Evolutionary conservation across 2,888 invertebrate species (phyloP).

Genomic region (Caenorhabditis japonica): DNA sequence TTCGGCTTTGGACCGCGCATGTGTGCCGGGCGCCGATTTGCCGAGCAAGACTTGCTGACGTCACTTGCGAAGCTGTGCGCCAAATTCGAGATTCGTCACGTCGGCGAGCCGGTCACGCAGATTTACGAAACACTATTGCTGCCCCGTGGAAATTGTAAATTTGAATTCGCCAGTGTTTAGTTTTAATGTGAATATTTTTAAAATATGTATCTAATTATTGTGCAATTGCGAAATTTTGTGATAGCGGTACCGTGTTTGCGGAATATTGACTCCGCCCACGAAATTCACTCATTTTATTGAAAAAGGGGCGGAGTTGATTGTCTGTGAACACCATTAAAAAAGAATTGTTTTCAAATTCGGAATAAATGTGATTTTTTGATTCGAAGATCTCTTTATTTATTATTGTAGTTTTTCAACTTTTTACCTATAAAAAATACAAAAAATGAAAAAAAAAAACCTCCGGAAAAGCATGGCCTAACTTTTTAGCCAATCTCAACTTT

Average conservation of each 20-base stretch:
- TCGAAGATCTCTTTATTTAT: too few species aligned
- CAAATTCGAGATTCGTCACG: slow-evolving; percentile 79
- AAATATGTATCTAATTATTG: neutral
- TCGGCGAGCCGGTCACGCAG: slow-evolving; percentile 78
- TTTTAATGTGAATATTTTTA: neutral
- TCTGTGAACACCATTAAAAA: too few species aligned
- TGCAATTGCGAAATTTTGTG: neutral
- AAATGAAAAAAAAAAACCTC: too few species aligned
- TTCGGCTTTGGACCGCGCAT: slow-evolving; percentile 81
- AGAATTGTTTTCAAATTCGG: too few species aligned
- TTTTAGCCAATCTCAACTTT: too few species aligned
- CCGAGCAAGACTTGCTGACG: slow-evolving; percentile 81
- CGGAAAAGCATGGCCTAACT: too few species aligned
- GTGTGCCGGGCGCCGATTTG: slow-evolving; percentile 81
- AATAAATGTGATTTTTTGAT: neutral
- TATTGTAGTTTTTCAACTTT: too few species aligned
- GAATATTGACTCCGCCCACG: slow-evolving; percentile 3
- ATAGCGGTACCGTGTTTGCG: neutral
- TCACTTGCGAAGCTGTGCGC: slow-evolving; percentile 78
- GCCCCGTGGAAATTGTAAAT: slow-evolving; percentile 77
- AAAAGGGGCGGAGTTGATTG: too few species aligned
- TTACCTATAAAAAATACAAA: too few species aligned
- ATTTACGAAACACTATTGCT: slow-evolving; percentile 80
- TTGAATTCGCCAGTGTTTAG: slow-evolving; percentile 57
- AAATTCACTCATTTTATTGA: too few species aligned